These are phyloP conservation scores for Drosophila nebulosa DNA, from an alignment of 1,140 invertebrate genomes.

Conservation along the genomic window DNA sequence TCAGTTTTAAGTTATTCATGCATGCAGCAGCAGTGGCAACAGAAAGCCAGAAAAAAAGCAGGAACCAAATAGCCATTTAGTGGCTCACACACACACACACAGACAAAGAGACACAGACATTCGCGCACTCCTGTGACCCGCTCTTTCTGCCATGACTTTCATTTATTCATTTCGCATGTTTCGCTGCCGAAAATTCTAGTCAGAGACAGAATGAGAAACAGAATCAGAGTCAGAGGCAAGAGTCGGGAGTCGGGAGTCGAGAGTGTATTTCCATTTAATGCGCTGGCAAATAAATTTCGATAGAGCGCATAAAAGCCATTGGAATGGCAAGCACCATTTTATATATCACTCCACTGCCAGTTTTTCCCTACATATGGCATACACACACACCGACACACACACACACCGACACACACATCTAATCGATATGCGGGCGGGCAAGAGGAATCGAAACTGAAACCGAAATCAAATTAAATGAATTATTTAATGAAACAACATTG, in stretches of 20 bases:
- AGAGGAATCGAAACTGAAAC: constrained; percentile 12
- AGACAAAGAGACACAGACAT: background rate
- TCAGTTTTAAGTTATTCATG: constrained; percentile 58
- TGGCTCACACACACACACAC: constrained; percentile 21
- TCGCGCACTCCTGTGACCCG: background rate
- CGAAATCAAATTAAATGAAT: constrained; percentile 76
- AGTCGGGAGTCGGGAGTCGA: too few species aligned
- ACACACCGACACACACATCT: constrained; percentile 19
- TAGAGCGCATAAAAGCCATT: constrained; percentile 56
- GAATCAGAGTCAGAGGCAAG: constrained; percentile 2
- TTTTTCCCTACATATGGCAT: background rate
- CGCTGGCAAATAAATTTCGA: constrained; percentile 61
- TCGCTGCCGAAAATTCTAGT: background rate
- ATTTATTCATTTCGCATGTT: constrained; percentile 16
- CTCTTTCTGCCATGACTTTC: constrained; percentile 5
- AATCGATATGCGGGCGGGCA: constrained; percentile 37
- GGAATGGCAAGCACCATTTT: constrained; percentile 20
- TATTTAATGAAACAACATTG: constrained; percentile 71
- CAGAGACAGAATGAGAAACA: background rate
- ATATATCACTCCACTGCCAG: background rate
- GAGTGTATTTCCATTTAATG: constrained; percentile 43
- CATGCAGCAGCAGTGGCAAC: constrained; percentile 13
- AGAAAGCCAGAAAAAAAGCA: constrained; percentile 16
- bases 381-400: background rate
- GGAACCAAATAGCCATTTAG: constrained; percentile 45